Percentiles rank a stretch among this genome's conserved stretches.
phyloP scores from a whole-genome alignment of 2,888 invertebrate species.

The Scrobipalpa costella region DNA sequence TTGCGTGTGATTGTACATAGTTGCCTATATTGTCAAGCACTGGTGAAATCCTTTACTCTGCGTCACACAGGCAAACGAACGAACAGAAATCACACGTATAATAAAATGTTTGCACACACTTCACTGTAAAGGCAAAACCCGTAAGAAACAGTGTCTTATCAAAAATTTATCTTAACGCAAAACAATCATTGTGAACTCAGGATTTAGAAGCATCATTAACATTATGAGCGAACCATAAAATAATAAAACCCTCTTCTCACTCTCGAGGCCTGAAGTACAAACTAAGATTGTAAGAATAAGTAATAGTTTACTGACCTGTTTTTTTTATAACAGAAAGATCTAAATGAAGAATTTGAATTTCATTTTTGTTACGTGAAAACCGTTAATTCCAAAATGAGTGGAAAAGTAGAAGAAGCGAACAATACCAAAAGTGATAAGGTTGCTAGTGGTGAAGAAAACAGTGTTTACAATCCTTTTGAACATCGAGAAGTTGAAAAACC shows the following conservation, averaged over 20 bases:
- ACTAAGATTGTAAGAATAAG: slow-evolving; percentile 6
- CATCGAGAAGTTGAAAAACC: slow-evolving; percentile 72
- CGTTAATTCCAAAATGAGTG: not conserved
- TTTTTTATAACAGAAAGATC: not conserved
- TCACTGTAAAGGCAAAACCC: slow-evolving; percentile 13
- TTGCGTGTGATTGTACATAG: not conserved
- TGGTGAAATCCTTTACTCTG: not conserved
- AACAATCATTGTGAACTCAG: slow-evolving; percentile 42
- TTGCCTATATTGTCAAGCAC: not conserved
- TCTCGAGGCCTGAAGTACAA: slow-evolving; percentile 16
- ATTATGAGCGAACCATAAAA: slow-evolving; percentile 42
- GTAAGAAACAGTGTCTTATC: slow-evolving; percentile 39
- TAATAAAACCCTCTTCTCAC: slow-evolving; percentile 28
- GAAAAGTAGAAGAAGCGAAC: not conserved
- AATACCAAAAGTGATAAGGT: slow-evolving; percentile 19
- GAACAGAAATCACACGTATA: slow-evolving; percentile 4
- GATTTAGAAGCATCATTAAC: slow-evolving; percentile 44
- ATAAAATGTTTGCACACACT: not conserved
- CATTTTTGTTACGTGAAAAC: not conserved
- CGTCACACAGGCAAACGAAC: not conserved
- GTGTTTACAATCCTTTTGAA: slow-evolving; percentile 67
- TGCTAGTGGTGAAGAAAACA: slow-evolving; percentile 29
- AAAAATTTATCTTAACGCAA: slow-evolving; percentile 38
- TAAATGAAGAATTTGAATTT: not conserved
- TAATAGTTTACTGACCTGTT: slow-evolving; percentile 23